Base-by-base conservation (phyloP, 2,797 vertebrate species). In the Siniperca scherzeri region DNA sequence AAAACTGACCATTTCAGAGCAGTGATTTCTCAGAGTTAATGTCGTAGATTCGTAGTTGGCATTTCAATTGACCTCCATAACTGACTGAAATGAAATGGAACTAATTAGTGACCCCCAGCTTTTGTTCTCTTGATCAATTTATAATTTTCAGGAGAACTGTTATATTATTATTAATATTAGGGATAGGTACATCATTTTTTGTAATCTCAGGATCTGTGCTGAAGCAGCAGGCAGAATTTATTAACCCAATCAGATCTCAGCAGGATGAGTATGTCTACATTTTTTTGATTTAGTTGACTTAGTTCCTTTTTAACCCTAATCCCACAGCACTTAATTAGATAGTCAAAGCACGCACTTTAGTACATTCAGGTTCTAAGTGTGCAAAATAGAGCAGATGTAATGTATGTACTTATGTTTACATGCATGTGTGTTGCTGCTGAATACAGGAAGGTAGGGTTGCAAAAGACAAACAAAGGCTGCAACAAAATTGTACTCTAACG, bases 371-470 rank as follows among this genome's bases (percentile, higher is more conserved):
- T 94, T 94, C 92, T 92, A 93, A 93, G 87, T 94, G 93, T 94
- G 94, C 91, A 92, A 87, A 91, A 79, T 88, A 65, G 91, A 93
- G 92, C 93, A 94, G 88, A 92, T 92, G 90, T 93, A 93, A 92
- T 94, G 94, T 95, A 93, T 95, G 94, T 94, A 93, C 91, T 86
- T 92, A 80, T 93, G 92, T 95, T 94, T 95, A 95, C 93, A 95
- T 94, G 92, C 94, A 93, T 92, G 91, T 91, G 91, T 94, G 91
- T 93, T 89, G 93, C 92, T 94, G 94, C 92, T 93, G 89, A 90
- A 92, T 86, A 92, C 89, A 89, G 89, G 88, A 92, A 86, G 77
- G 78, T 46, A 88, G 83, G 82, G 88, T 88, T 82, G 79, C 71
- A 84, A 89, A 84, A 91, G 86, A 87, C 50, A 25, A 91, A 74